Conservation (phyloP, 1,140 invertebrate genomes). For the Belonocnema kinseyi region DNA sequence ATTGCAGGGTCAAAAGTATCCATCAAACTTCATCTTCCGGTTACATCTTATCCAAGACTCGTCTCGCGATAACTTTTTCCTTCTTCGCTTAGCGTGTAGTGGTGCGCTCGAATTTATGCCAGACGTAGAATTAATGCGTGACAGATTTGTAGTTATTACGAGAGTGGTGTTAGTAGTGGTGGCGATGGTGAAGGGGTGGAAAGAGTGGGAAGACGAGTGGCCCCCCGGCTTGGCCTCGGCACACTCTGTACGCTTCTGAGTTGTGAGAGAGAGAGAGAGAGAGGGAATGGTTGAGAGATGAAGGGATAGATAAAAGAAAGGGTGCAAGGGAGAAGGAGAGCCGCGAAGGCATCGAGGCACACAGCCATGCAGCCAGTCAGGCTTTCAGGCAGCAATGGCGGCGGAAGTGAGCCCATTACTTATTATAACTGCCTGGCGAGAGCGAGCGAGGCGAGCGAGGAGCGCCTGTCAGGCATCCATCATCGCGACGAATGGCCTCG, state of each 20-base stretch:
- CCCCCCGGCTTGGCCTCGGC: constrained; percentile 45
- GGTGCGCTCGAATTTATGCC: constrained; percentile 72
- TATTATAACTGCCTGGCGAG: constrained; percentile 75
- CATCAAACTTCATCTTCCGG: constrained; percentile 41
- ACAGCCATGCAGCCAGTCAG: constrained; percentile 58
- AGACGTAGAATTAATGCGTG: constrained; percentile 75
- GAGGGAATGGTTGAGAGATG: constrained; percentile 32
- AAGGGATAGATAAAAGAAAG: constrained; percentile 43
- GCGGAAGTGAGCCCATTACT: constrained; percentile 72
- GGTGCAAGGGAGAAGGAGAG: constrained; percentile 48
- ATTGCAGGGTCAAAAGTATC: constrained; percentile 8
- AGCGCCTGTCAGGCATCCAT: constrained; percentile 74
- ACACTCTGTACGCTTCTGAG: constrained; percentile 47
- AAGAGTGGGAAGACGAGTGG: constrained; percentile 68
- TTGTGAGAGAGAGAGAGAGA: constrained; percentile 43
- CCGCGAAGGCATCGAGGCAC: constrained; percentile 42
- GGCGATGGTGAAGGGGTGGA: constrained; percentile 48
- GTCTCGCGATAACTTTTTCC: constrained; percentile 64
- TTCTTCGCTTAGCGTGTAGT: constrained; percentile 61
- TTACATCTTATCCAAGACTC: constrained; percentile 7
- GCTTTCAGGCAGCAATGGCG: constrained; percentile 69
- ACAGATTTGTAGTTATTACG: constrained; percentile 76
- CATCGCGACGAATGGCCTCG: constrained; percentile 74
- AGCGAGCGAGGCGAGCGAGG: constrained; percentile 59
- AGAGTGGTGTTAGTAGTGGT: constrained; percentile 36